phyloP scores from a whole-genome alignment of 2,888 invertebrate genomes.

The Desoria tigrina region DNA sequence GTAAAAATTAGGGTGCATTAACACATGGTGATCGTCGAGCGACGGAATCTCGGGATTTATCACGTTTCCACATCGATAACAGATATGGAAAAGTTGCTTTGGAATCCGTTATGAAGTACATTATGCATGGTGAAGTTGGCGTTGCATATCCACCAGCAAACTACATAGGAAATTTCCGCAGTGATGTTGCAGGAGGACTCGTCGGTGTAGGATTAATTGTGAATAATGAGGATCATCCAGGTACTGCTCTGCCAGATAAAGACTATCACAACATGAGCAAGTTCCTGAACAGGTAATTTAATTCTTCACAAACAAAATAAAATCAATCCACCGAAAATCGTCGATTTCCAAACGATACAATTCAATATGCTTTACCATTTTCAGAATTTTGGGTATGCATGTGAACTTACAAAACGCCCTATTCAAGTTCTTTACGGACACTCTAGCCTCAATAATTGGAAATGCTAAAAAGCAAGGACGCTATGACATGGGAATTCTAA shows the following conservation, averaged over 20 bases:
- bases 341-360: no score
- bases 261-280: slow-evolving; percentile 97
- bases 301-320: no score
- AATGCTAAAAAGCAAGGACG: slow-evolving; percentile 92
- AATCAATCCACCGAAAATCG: no score
- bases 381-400: slow-evolving; percentile 90
- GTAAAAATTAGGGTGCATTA: slow-evolving; percentile 77
- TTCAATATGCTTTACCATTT: no score
- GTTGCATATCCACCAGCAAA: slow-evolving; percentile 77
- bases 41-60: slow-evolving; percentile 93
- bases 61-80: slow-evolving; percentile 98
- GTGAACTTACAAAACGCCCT: slow-evolving; percentile 94
- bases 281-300: slow-evolving; percentile 78
- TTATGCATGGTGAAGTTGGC: slow-evolving; percentile 60
- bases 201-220: slow-evolving; percentile 93
- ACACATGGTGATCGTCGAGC: slow-evolving; percentile 98
- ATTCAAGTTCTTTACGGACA: slow-evolving; percentile 97
- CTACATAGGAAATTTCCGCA: slow-evolving; percentile 91
- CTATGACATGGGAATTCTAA: slow-evolving; percentile 88
- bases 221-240: slow-evolving; percentile 79
- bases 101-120: slow-evolving; percentile 92
- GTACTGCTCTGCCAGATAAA: slow-evolving; percentile 79
- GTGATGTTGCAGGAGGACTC: slow-evolving; percentile 89
- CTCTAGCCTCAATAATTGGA: slow-evolving; percentile 83
- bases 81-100: slow-evolving; percentile 94